Evolutionary conservation across 2,113 vertebrate genomes (phyloP), one percentile per base, ranked within the genome.

Genomic region (Saguinus midas): DNA sequence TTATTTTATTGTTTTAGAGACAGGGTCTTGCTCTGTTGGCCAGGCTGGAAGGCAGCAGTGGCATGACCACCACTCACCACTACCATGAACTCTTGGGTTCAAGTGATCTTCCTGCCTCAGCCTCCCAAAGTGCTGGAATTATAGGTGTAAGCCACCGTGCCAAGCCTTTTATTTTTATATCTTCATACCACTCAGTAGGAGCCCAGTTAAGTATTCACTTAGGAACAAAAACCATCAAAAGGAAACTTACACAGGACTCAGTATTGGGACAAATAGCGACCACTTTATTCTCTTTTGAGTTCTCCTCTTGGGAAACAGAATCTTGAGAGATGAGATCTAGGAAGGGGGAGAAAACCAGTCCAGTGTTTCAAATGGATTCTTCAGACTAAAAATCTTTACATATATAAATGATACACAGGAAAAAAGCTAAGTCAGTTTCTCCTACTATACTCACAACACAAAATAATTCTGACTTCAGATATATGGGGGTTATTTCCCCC

Each of bases 241-340:
- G 79, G 7, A 72, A 52, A 73, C 84, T 98, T 86, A 98, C 98
- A 84, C 13, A 4, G 20, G 96, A 58, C 48, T 95, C 96, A 35
- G 57, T 45, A 55, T 37, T 25, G 50, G 96, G 87, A 82, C 78
- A 37, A 50, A 64, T n/a, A 90, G 92, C 87, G 75, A 90, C 70
- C 1, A 35, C 61, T 84, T 64, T 50, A 87, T 96, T 96, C 90
- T 96, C 95, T 72, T 91, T 96, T 81, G 64, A 72, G 21, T 66
- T 95, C 27, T 96, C 96, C 32, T 96, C 93, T 97, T 93, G 92
- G 52, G 90, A 93, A 95, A 81, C 6, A 66, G 96, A 84, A 73
- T 95, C 83, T 94, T 89, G 87, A 95, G 80, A 52, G 35, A 29
- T 0, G 4, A 20, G n/a, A 84, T 76, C 98, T 98, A 86, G 27